Percentiles rank a stretch among this genome's conserved stretches.
Conservation (phyloP, 2,888 invertebrate genomes). For the Cynaeus angustus region DNA sequence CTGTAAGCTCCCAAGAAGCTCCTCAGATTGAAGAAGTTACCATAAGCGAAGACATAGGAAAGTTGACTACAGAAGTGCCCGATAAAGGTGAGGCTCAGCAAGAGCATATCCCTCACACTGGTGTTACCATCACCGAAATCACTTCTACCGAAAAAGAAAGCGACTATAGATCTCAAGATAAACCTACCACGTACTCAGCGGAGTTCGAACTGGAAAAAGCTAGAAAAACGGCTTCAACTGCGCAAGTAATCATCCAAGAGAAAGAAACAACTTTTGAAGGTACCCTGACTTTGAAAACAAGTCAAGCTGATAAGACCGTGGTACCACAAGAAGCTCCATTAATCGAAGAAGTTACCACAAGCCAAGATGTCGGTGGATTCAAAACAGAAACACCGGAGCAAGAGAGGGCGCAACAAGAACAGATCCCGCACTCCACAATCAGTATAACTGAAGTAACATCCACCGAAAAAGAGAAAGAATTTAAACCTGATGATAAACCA, state of each 20-base stretch:
- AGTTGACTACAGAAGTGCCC: constrained; percentile 48
- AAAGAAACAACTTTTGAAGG: constrained; percentile 60
- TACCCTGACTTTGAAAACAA: constrained; percentile 49
- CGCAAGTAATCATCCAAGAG: constrained; percentile 59
- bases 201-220: constrained; percentile 68
- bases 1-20: constrained; percentile 74
- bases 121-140: constrained; percentile 52
- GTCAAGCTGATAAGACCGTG: constrained; percentile 59
- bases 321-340: constrained; percentile 63
- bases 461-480: constrained; percentile 62
- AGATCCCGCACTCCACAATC: constrained; percentile 44
- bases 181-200: constrained; percentile 67
- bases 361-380: constrained; percentile 70
- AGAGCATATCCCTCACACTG: constrained; percentile 64
- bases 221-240: constrained; percentile 65
- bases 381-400: constrained; percentile 60
- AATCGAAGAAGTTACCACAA: constrained; percentile 58
- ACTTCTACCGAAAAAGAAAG: constrained; percentile 56
- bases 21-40: constrained; percentile 51
- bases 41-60: constrained; percentile 50
- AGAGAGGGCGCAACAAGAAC: constrained; percentile 26
- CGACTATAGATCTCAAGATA: constrained; percentile 42
- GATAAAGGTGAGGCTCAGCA: constrained; percentile 61
- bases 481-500: constrained; percentile 55
- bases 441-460: constrained; percentile 50